Evolutionary conservation across 2,888 invertebrate genomes (phyloP), one percentile per base, ranked within the genome.

Genomic region (Polydrusus tereticollis): DNA sequence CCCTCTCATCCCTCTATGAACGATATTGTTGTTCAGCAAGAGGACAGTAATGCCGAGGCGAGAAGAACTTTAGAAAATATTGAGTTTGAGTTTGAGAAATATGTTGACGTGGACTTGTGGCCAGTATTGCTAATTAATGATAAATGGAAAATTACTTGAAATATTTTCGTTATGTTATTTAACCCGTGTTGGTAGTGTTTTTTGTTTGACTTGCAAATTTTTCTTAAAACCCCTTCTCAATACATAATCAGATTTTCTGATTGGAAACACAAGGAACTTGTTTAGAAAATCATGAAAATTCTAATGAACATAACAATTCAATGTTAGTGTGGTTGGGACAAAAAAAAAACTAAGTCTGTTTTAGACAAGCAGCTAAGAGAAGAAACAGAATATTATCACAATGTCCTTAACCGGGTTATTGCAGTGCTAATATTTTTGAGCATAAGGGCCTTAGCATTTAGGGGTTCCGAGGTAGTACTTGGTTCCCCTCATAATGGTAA

Each of bases 201-300:
- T 43, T 43, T 43, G 43, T 16, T 43, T 43, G 8, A 16, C 36
- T 3, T 36, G 36, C 36, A 36, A 36, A 36, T n/a, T 12, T 36
- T 36, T 36, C 8, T n/a, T 12, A 47, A 47, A 20, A 45, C 43
- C 18, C 18, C 43, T 45, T 16, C 43, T 18, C 18, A 47, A 47
- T 47, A 21, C 45, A 20, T 21, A 47, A 21, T 21, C 21, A 29
- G 45, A 20, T 21, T 20, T 47, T 21, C 45, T 20, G 45, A 47
- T 20, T 47, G 45, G 45, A 47, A 20, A 21, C 20, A 20, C 45
- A 47, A 47, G 12, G 45, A 47, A 16, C 18, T 16, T 45, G n/a
- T 45, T 45, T 45, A 45, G 43, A 47, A 47, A 43, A 43, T 43
- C 43, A 43, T 7, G 43, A 43, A 43, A 21, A 47, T 20, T 47